A percentile compares a stretch with the other conserved stretches of the same genome.
Evolutionary conservation across 2,797 vertebrate genomes (phyloP).

Genomic region (Pantherophis alleghaniensis): DNA sequence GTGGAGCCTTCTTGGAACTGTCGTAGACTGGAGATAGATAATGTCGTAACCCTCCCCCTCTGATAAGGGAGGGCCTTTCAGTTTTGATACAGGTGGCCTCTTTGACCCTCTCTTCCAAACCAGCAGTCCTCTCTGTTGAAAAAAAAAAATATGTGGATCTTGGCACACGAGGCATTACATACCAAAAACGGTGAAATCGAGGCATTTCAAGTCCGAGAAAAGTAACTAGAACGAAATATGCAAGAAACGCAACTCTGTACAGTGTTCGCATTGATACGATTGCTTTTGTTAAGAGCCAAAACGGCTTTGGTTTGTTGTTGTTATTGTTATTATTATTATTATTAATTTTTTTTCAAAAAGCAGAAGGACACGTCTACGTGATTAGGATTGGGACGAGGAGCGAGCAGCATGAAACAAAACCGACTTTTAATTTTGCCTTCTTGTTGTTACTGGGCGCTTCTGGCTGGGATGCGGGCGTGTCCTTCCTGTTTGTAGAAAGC

Average conservation of each 20-base stretch:
- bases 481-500: neutral
- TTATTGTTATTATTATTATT: neutral
- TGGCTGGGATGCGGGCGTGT: neutral
- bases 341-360: neutral
- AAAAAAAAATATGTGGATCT: neutral
- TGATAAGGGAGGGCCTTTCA: neutral
- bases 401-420: neutral
- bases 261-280: neutral
- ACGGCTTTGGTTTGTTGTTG: neutral
- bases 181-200: constrained; percentile 42
- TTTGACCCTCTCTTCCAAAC: neutral
- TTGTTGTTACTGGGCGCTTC: neutral
- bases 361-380: neutral
- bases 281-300: neutral
- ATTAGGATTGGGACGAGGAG: neutral
- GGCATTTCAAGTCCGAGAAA: constrained; percentile 45
- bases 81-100: neutral
- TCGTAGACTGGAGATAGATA: neutral
- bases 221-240: constrained; percentile 32
- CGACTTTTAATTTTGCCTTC: neutral
- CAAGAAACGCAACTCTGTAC: neutral
- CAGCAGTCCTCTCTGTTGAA: too few species aligned
- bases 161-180: constrained; percentile 40
- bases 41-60: neutral
- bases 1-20: too few species aligned